A percentile compares a stretch with the other conserved stretches of the same genome.
Evolutionary conservation across 2,888 invertebrate species (phyloP).

Genomic region (Amphiduros pacificus): DNA sequence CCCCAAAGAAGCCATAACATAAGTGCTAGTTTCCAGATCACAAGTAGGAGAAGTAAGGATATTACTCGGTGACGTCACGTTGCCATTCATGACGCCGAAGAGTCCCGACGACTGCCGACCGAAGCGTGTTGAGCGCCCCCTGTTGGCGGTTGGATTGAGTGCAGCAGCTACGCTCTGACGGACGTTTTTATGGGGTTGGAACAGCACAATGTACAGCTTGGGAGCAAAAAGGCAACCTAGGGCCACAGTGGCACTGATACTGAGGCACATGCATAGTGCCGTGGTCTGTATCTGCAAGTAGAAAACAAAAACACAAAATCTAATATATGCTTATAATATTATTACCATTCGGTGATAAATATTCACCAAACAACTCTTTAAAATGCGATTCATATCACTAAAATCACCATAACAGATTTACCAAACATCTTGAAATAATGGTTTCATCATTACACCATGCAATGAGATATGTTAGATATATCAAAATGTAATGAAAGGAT

Average conservation of each 20-base stretch:
- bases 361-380: too few relatives aligned
- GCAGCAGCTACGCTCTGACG: conserved; percentile 61
- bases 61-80: conserved; percentile 29
- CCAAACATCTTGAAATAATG: too few relatives aligned
- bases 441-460: too few relatives aligned
- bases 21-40: too few relatives aligned
- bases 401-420: too few relatives aligned
- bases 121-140: conserved; percentile 6
- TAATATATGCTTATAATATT: not conserved
- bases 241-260: conserved; percentile 71
- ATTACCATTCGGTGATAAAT: too few relatives aligned
- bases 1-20: too few relatives aligned
- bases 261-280: conserved; percentile 72
- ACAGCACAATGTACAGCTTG: conserved; percentile 73
- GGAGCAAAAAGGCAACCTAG: conserved; percentile 73
- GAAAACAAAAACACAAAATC: conserved; percentile 1
- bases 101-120: conserved; percentile 22
- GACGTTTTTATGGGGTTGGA: conserved; percentile 75
- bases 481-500: too few relatives aligned
- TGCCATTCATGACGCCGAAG: conserved; percentile 29
- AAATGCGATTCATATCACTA: too few relatives aligned
- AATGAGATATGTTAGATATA: too few relatives aligned
- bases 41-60: not conserved
- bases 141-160: conserved; percentile 16
- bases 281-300: conserved; percentile 70